Evolutionary conservation across 2,113 vertebrate genomes (phyloP), one percentile per base, ranked within the genome.

Genomic region (Mugil cephalus): DNA sequence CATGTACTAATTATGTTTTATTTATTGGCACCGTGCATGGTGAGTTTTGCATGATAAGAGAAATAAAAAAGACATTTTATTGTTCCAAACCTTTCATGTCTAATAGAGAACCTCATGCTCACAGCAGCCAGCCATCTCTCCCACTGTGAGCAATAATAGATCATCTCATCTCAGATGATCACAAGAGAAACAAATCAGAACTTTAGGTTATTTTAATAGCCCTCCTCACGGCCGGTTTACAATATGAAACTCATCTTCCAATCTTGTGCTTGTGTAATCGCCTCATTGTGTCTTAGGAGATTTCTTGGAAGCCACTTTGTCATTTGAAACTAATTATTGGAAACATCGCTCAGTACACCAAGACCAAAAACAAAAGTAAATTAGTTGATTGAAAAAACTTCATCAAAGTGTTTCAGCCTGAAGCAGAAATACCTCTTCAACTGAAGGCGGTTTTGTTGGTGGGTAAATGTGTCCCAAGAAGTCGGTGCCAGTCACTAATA

Each of bases 401-500:
- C 24, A 61, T 46, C 45, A n/a, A 46, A 15, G 42, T 61, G 61
- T 35, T 35, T 30, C 8, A 8, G 13, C 1, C 3, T 6, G 50
- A 46, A 62, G 73, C 56, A 59, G 30, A 55, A 47, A 24, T 46
- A 59, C 58, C 12, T 12, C 2, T 39, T 34, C 19, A 36, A 58
- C 3, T 30, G 10, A 43, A 3, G 10, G 7, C 38, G 15, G 48
- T 59, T 77, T 10, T 54, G 14, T 21, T 40, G 1, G 52, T 21
- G 35, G 12, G 30, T 56, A 7, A 54, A 53, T n/a, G 14, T 9
- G 21, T 18, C 10, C 2, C 8, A 10, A 19, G 48, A 61, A 6
- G 42, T 77, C 7, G 1, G 63, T 63, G 18, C 50, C 17, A 17
- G 13, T 55, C 19, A 0, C 56, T 69, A n/a, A 56, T 74, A 55